Percentiles rank a stretch among this genome's conserved stretches.
phyloP scores from a whole-genome alignment of 1,140 invertebrate genomes.

The Drosophila athabasca region DNA sequence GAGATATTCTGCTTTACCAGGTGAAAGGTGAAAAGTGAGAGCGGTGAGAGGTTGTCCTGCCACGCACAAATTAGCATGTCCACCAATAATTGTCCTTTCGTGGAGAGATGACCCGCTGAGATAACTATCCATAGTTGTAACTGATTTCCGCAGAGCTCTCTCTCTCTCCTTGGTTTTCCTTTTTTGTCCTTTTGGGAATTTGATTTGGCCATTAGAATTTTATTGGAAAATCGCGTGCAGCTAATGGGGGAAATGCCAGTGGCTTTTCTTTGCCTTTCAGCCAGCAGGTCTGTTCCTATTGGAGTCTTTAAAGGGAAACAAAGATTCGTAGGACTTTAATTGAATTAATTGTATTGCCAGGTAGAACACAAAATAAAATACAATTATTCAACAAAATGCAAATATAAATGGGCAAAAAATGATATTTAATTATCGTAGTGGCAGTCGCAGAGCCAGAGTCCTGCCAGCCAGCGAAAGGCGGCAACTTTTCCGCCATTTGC shows the following conservation, averaged over 20 bases:
- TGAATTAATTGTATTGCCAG: slow-evolving; percentile 11
- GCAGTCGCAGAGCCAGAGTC: slow-evolving; percentile 6
- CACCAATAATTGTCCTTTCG: slow-evolving; percentile 80
- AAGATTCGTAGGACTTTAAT: background rate
- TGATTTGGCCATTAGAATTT: slow-evolving; percentile 71
- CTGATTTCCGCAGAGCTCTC: slow-evolving; percentile 59
- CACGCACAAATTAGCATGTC: slow-evolving; percentile 83
- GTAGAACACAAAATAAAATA: slow-evolving; percentile 41
- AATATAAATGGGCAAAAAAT: slow-evolving; percentile 70
- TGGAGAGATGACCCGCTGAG: slow-evolving; percentile 82
- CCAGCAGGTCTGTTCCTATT: background rate
- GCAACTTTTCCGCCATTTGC: slow-evolving; percentile 59
- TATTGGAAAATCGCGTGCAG: slow-evolving; percentile 70
- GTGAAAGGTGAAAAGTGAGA: slow-evolving; percentile 1
- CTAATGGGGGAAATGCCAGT: slow-evolving; percentile 56
- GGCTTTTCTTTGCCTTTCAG: background rate
- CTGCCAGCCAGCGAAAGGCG: slow-evolving; percentile 24
- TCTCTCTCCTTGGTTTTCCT: background rate
- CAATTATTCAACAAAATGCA: slow-evolving; percentile 69
- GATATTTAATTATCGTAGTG: slow-evolving; percentile 70
- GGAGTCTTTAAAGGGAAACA: too few relatives aligned
- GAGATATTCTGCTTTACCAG: slow-evolving; percentile 81
- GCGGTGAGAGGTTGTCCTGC: background rate
- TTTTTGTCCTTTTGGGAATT: slow-evolving; percentile 31
- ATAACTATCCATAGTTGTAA: slow-evolving; percentile 81